Evolutionary conservation across 35 echinoderm and acorn worm species (phyloP), one percentile per base, ranked within the genome.

Genomic region (Acanthaster planci): DNA sequence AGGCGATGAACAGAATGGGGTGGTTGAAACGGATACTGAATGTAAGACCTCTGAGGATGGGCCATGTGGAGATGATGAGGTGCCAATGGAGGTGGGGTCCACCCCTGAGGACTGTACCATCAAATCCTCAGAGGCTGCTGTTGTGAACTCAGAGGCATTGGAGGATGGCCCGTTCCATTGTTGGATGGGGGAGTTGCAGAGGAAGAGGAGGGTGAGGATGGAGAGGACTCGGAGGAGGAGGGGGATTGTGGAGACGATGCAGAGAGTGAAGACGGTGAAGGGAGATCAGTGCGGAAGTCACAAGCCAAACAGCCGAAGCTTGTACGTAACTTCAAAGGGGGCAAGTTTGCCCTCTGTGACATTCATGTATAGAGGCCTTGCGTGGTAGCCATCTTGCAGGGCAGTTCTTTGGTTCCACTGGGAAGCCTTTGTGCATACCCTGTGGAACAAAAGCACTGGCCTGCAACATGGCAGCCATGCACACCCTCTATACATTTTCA

Each of bases 221-320:
- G 51, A 59, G 88, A 78, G 1, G 68, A 80, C n/a, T n/a, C 12
- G 89, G 89, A 82, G 0, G 59, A 77, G 59, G 81, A 77, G 19
- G 88, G 77, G 31, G 57, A 31, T 29, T 29, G 22, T 37, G 60
- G 39, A 31, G 81, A 53, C 29, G 88, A 78, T 12, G 68, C 36
- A 21, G 90, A 87, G 30, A 78, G 82, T 9, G 85, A 92, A 32
- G 85, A 80, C 19, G 32, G 57, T 77, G 85, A 78, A 36, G 78
- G 16, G 32, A 38, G 37, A 76, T 54, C n/a, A 40, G 35, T 37
- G 1, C 87, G 82, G 39, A 92, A 79, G 47, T 5, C 31, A 26
- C 57, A 42, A 7, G 23, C 50, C 31, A 67, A 82, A 27, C 57
- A 82, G 78, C 21, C 57, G 26, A 92, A 87, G 52, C 40, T 92